Base-by-base conservation (phyloP, 1,140 invertebrate genomes). In the Dufourea novaeangliae region DNA sequence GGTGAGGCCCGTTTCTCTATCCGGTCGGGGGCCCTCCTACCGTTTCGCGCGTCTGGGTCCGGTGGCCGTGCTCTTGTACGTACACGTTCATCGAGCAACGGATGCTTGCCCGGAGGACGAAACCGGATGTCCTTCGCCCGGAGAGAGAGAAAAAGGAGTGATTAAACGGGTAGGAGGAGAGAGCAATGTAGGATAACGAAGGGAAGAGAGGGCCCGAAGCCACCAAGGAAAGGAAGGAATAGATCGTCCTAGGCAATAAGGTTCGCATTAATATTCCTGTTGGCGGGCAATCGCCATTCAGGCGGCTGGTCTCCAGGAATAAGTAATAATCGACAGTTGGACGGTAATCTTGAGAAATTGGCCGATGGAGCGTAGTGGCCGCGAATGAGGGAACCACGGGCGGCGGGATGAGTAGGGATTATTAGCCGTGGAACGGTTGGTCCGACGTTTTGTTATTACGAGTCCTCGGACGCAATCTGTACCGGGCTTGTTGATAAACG, bases 231-330 rank as follows among this genome's bases (percentile, higher is more conserved):
- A 57, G 41, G 46, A 62, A 59, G 34, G 41, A 39, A 72, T 59
- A 57, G 41, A 66, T 44, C 44, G 27, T 12, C 56, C 79, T 73
- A n/a, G 71, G 79, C 79, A 89, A 88, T 87, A 86, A 77, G 86
- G 88, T 89, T 90, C 80, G 81, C 88, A 87, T 90, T 90, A 90
- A 89, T 90, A 88, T 87, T 88, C 85, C 84, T 79, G 88, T 89
- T 88, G 87, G 85, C 84, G 87, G 86, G 78, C 83, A 82, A 86
- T 86, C 69, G 79, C 70, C 75, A 80, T 84, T 84, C 82, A 86
- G 87, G 84, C 83, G 85, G 82, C 86, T 71, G 80, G 70, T 75
- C 81, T 86, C 66, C 72, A 78, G 17, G 83, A 77, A 71, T 68
- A 72, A 50, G n/a, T 32, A n/a, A 83, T 86, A 85, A 86, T 84